These are phyloP conservation scores for Caenorhabditis panamensis DNA, from an alignment of 2,888 invertebrate species.

Conservation along the genomic window DNA sequence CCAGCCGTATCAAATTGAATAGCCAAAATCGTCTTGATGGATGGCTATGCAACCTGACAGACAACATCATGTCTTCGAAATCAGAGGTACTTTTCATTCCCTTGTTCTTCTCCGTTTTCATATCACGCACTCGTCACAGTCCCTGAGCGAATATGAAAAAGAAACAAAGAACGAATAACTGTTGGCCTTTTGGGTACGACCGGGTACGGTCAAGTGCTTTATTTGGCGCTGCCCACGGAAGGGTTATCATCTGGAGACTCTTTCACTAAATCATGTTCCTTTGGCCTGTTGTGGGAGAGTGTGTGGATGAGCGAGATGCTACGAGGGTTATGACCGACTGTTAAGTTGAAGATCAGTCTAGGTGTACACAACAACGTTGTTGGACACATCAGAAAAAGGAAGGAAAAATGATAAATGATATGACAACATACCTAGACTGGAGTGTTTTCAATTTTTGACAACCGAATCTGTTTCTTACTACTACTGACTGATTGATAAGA, in stretches of 20 bases:
- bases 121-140: not conserved
- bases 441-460: too few relatives aligned
- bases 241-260: not conserved
- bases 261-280: not conserved
- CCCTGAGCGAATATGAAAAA: not conserved
- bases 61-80: not conserved
- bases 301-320: constrained; percentile 1
- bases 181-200: constrained; percentile 8
- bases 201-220: not conserved
- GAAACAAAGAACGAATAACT: constrained; percentile 32
- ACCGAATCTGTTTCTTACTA: too few relatives aligned
- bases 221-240: not conserved
- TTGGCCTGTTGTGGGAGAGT: not conserved
- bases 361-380: not conserved
- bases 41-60: constrained; percentile 3
- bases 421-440: not conserved
- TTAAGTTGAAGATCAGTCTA: constrained; percentile 54
- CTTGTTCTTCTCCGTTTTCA: not conserved
- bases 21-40: not conserved
- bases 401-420: not conserved
- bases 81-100: not conserved
- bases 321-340: not conserved
- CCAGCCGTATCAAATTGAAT: not conserved
- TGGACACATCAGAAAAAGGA: not conserved
- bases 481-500: too few relatives aligned